Evolutionary conservation across 2,113 vertebrate genomes (phyloP).

Genomic region (Arenaria interpres): DNA sequence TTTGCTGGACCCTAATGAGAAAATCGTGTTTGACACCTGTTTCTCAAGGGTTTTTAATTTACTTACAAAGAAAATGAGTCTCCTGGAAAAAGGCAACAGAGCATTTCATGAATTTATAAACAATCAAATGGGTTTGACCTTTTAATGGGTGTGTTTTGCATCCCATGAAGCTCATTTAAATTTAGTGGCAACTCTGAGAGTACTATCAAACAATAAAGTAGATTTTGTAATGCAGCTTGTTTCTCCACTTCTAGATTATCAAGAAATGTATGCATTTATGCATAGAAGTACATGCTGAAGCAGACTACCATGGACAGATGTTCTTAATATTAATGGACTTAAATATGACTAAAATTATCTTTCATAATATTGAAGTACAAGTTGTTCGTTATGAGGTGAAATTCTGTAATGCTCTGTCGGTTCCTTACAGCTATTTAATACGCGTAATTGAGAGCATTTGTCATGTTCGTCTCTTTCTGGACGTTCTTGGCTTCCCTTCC

Average conservation of each 20-base stretch:
- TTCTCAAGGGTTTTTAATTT: neutral
- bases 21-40: neutral
- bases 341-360: conserved; percentile 6
- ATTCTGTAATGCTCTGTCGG: neutral
- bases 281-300: neutral
- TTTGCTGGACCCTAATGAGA: neutral
- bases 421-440: neutral
- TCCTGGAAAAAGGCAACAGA: neutral
- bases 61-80: neutral
- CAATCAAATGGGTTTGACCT: neutral
- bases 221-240: neutral
- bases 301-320: neutral
- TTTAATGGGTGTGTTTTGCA: neutral
- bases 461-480: neutral
- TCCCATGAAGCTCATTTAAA: neutral
- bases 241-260: neutral
- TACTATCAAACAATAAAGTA: neutral
- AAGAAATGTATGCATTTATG: neutral
- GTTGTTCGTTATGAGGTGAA: neutral
- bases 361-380: neutral
- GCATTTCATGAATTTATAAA: neutral
- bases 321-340: neutral
- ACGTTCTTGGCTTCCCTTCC: neutral
- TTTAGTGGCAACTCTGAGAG: neutral
- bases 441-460: neutral